These are phyloP conservation scores for Anolis carolinensis DNA, from an alignment of 2,113 vertebrate genomes.

Conservation along the genomic window DNA sequence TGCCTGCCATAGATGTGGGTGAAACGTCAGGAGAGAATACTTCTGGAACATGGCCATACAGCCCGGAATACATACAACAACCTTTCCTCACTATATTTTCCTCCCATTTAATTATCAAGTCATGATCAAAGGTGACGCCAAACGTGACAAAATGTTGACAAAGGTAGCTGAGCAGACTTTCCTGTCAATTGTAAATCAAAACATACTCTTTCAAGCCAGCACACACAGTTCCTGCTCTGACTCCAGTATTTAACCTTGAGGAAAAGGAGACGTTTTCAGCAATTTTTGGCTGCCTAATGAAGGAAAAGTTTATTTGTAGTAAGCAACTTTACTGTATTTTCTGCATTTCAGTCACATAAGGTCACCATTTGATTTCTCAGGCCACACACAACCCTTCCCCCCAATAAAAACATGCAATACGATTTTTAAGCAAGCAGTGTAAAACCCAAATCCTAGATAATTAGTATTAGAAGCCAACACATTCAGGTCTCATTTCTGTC, in stretches of 20 bases:
- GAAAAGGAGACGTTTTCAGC: neutral
- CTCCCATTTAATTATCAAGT: no score
- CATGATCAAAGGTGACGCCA: no score
- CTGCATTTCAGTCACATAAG: no score
- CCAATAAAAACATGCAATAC: neutral
- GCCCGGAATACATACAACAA: no score
- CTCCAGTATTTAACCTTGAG: neutral
- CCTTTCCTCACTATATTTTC: no score
- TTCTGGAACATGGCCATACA: no score
- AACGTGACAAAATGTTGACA: no score
- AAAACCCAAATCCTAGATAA: neutral
- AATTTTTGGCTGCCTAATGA: neutral
- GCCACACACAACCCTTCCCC: neutral
- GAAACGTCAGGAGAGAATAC: no score
- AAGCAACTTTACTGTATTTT: neutral
- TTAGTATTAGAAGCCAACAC: neutral
- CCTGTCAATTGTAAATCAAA: neutral
- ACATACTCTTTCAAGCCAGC: neutral
- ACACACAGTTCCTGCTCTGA: neutral
- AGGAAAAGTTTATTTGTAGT: neutral
- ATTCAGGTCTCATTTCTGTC: neutral
- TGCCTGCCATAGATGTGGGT: no score
- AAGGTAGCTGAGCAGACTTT: neutral
- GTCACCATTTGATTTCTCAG: neutral
- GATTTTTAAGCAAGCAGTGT: neutral